Percentiles rank a stretch among this genome's conserved stretches.
Conservation (phyloP, 2,113 vertebrate species). For the Plecotus auritus region DNA sequence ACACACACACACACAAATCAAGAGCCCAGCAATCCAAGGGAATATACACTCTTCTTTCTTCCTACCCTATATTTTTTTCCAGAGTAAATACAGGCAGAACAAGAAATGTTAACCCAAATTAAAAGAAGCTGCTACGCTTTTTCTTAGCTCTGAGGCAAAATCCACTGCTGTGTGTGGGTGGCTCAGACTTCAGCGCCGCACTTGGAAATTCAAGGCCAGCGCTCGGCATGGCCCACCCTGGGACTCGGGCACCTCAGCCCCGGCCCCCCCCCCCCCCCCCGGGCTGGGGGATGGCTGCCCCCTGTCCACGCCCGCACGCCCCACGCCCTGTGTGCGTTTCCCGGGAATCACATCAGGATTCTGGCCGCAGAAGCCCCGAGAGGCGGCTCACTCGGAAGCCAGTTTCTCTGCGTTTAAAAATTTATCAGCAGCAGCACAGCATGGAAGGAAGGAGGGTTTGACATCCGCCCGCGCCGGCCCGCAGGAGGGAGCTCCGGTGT, state of each 20-base stretch:
- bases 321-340: not conserved
- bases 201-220: slow-evolving; percentile 18
- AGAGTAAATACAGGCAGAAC: not conserved
- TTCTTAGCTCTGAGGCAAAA: not conserved
- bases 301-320: not conserved
- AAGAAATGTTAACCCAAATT: not conserved
- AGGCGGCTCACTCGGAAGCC: slow-evolving; percentile 20
- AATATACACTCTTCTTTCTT: not conserved
- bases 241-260: not conserved
- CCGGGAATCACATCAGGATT: slow-evolving; percentile 33
- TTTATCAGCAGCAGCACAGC: slow-evolving; percentile 41
- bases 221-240: not conserved
- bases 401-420: slow-evolving; percentile 56
- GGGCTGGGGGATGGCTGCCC: not conserved
- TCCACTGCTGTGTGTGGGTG: not conserved
- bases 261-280: too few species aligned
- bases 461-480: not conserved
- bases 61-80: not conserved
- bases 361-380: not conserved
- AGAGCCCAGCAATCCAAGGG: not conserved
- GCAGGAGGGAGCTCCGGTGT: not conserved
- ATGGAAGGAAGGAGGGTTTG: not conserved
- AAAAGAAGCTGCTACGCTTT: not conserved
- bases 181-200: not conserved
- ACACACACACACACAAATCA: too few species aligned